Percentiles rank a stretch among this genome's conserved stretches.
phyloP scores from a whole-genome alignment of 2,113 vertebrate genomes.

The Dendrocopos noguchii region DNA sequence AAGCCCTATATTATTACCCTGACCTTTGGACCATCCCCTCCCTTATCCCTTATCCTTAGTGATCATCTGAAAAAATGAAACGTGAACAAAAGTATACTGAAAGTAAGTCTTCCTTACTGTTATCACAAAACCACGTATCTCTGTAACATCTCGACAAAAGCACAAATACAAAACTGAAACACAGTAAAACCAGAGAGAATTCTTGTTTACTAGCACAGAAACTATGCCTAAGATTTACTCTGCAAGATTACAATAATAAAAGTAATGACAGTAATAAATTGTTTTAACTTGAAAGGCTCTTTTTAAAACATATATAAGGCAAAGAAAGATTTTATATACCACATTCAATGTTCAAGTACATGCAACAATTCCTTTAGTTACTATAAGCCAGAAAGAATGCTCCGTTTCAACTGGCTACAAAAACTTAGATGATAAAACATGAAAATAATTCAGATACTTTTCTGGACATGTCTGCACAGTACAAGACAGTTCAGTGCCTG shows the following conservation, averaged over 20 bases:
- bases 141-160: not conserved
- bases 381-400: not conserved
- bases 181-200: not conserved
- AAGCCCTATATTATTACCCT: not conserved
- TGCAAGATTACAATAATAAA: not conserved
- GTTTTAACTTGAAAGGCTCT: not conserved
- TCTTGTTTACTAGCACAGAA: not conserved
- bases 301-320: not conserved
- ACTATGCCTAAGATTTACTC: not conserved
- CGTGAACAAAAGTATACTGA: not conserved
- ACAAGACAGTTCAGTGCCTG: not conserved
- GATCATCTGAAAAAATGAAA: not conserved
- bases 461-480: constrained; percentile 34
- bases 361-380: not conserved
- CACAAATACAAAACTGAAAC: constrained; percentile 14
- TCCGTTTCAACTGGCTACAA: not conserved
- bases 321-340: not conserved
- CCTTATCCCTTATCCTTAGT: not conserved
- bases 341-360: not conserved
- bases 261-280: not conserved
- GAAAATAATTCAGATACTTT: constrained; percentile 20
- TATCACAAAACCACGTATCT: not conserved
- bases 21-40: constrained; percentile 26
- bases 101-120: not conserved
- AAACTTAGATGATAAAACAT: not conserved